Base-by-base conservation (phyloP, 2,888 invertebrate genomes). In the Lordiphosa andalusiaca region DNA sequence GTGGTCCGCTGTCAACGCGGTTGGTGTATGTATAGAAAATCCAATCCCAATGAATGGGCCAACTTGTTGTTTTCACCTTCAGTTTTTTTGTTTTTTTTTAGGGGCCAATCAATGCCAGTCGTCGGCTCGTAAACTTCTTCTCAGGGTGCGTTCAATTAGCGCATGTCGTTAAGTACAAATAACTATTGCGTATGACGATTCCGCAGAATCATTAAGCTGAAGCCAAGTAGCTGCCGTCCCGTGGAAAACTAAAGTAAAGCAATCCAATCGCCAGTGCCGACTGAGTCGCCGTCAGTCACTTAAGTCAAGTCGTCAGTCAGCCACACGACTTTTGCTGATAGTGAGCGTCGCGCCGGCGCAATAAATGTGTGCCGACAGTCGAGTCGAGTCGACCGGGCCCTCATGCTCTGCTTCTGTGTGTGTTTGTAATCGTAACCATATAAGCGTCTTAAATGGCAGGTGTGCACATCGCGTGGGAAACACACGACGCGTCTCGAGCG, bases 391-490 rank as follows among this genome's bases (percentile, higher is more conserved):
- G 64, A 12, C 23, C 53, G 56, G 73, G 77, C 74, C 77, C 77
- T 77, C 71, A 55, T 76, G 63, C 35, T 68, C 53, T 21, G 68
- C 12, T 62, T 47, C 58, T 36, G 35, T 44, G 52, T 61, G 55
- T 70, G 71, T 68, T 63, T 82, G 78, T 80, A 80, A 80, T 82
- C 83, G 80, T 76, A 80, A 73, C 80, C 80, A 82, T 80, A 80
- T 80, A 80, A 80, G 80, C 83, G 80, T 73, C 80, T 82, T 82
- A 80, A 80, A 80, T 80, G 88, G 89, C 89, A 89, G 89, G 89
- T 89, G 89, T 89, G 88, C 89, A 85, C 87, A 87, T 89, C 89
- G 89, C 89, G 89, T 89, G 89, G 89, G 89, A 89, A 89, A 89
- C 89, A 89, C 89, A 89, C 89, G 89, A 89, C 89, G 89, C 61